Conservation (phyloP, 2,113 vertebrate genomes). For the Pavo muticus region DNA sequence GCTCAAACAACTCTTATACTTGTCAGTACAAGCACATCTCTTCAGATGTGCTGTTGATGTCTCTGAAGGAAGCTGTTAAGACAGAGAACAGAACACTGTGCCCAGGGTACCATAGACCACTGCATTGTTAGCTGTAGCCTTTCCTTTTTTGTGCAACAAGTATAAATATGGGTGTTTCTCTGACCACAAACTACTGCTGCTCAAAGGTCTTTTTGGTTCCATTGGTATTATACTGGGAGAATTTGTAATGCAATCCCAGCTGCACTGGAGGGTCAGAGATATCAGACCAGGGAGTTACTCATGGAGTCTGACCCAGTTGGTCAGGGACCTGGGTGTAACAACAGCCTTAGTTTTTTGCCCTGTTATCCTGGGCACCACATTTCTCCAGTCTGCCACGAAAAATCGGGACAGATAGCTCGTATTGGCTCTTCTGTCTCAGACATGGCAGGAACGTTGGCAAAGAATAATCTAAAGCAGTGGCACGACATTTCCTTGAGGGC, state of each 20-base stretch:
- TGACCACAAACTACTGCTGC: neutral
- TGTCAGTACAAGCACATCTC: neutral
- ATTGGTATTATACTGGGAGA: fast-evolving
- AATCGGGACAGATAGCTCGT: neutral
- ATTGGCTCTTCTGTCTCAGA: neutral
- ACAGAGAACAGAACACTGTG: neutral
- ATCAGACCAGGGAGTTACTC: neutral
- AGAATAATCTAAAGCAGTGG: neutral
- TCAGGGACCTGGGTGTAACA: neutral
- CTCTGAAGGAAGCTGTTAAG: neutral
- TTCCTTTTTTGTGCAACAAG: neutral
- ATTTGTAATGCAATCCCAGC: neutral
- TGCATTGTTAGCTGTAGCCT: neutral
- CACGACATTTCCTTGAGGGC: neutral
- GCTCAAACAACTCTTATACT: neutral
- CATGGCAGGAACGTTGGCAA: neutral
- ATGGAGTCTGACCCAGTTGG: neutral
- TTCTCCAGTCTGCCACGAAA: neutral
- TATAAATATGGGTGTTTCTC: neutral
- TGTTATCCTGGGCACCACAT: neutral
- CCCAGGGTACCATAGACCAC: neutral
- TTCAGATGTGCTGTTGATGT: neutral
- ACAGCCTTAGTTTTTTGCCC: neutral
- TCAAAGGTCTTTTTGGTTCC: neutral
- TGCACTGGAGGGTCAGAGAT: neutral